Percentiles rank a stretch among this genome's conserved stretches.
Conservation (phyloP, 2,113 vertebrate species). For the Urocolius indicus region DNA sequence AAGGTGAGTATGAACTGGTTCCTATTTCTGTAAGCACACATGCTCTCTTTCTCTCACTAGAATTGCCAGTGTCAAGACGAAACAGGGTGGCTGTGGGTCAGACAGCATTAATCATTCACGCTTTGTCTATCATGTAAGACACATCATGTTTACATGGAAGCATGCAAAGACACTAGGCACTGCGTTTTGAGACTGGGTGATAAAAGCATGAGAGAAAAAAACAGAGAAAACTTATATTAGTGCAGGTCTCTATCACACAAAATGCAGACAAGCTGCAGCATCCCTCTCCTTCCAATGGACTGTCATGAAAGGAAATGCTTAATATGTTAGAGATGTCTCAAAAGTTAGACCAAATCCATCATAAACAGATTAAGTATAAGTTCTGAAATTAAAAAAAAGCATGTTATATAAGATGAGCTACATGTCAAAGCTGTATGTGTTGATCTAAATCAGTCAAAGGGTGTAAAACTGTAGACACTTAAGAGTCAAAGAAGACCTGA, state of each 20-base stretch:
- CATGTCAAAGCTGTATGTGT: fast-evolving
- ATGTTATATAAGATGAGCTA: background rate
- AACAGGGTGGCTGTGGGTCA: background rate
- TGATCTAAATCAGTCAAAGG: background rate
- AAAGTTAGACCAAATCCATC: background rate
- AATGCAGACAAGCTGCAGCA: background rate
- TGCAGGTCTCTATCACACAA: background rate
- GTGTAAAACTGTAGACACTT: background rate
- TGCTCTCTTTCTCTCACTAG: background rate
- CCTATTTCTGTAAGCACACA: background rate
- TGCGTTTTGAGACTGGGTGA: background rate
- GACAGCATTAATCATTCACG: background rate
- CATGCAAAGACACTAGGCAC: background rate
- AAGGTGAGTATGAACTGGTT: fast-evolving
- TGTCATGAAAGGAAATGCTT: background rate
- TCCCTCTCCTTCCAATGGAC: background rate
- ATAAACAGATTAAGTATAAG: background rate
- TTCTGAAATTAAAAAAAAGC: background rate
- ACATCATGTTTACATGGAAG: background rate
- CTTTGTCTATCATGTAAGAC: background rate
- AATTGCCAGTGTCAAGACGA: background rate
- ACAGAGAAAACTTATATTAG: background rate
- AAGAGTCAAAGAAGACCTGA: background rate
- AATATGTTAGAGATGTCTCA: background rate
- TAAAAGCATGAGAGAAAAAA: background rate